These are phyloP conservation scores for Sitta carolinensis DNA, from an alignment of 2,797 vertebrate genomes.

Conservation along the genomic window DNA sequence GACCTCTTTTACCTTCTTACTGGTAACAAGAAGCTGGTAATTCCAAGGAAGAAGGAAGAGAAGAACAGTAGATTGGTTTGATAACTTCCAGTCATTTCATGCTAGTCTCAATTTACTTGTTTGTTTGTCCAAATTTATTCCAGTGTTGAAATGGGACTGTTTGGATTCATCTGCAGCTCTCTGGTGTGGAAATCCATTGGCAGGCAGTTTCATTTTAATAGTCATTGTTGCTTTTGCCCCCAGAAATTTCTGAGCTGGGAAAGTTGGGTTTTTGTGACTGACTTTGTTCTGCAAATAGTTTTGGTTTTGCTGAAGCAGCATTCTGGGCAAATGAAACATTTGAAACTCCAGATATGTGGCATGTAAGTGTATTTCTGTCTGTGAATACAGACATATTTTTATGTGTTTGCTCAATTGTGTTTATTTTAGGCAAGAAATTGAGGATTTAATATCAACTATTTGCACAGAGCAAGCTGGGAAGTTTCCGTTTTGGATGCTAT, in stretches of 20 bases:
- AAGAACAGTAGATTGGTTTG: not conserved
- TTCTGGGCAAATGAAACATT: slow-evolving; percentile 10
- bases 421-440: slow-evolving; percentile 42
- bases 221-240: slow-evolving; percentile 14
- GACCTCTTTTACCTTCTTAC: not conserved
- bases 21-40: not conserved
- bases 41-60: not conserved
- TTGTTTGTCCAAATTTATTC: slow-evolving; percentile 40
- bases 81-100: slow-evolving; percentile 5
- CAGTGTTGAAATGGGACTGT: not conserved
- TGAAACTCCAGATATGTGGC: slow-evolving; percentile 38
- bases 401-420: slow-evolving; percentile 13
- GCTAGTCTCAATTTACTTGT: not conserved
- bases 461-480: slow-evolving; percentile 8
- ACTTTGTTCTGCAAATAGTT: slow-evolving; percentile 55
- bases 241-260: slow-evolving; percentile 38
- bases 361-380: not conserved
- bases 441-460: slow-evolving; percentile 17
- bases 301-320: slow-evolving; percentile 61
- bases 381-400: slow-evolving; percentile 26
- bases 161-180: slow-evolving; percentile 25
- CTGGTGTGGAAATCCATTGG: slow-evolving; percentile 30
- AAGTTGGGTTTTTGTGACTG: not conserved
- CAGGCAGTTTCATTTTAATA: slow-evolving; percentile 28
- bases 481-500: not conserved